Percentiles rank a stretch among this genome's conserved stretches.
phyloP scores from a whole-genome alignment of 2,888 invertebrate species.

The Melolontha melolontha region DNA sequence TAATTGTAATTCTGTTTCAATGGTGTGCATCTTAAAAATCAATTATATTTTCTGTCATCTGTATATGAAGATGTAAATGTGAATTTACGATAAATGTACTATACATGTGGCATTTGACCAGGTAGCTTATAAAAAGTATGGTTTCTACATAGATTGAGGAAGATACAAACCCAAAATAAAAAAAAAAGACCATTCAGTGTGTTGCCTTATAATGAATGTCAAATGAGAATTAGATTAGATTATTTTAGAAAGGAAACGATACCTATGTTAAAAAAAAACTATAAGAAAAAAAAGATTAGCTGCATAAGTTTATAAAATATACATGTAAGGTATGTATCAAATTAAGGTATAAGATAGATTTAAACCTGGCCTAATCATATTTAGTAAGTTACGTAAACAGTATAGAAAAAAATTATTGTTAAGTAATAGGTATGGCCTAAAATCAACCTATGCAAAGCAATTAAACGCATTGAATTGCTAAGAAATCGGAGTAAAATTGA shows the following conservation, averaged over 20 bases:
- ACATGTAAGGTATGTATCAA: no score
- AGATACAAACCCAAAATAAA: constrained; percentile 24
- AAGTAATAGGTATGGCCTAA: no score
- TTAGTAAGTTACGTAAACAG: no score
- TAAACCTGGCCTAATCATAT: no score
- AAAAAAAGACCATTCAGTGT: constrained; percentile 57
- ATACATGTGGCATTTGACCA: constrained; percentile 44
- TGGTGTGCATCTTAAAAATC: no score
- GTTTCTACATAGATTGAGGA: constrained; percentile 31
- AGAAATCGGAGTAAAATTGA: no score
- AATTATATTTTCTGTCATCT: constrained; percentile 13
- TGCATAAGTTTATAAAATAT: no score
- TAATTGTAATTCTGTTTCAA: no score
- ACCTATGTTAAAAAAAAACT: neutral
- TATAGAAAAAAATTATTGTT: no score
- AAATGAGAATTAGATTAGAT: constrained; percentile 53
- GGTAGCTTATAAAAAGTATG: constrained; percentile 51
- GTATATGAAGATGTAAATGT: constrained; percentile 19
- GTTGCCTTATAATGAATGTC: constrained; percentile 61
- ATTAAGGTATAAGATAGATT: no score
- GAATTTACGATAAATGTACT: constrained; percentile 19
- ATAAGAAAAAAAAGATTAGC: neutral
- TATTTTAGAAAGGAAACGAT: constrained; percentile 40
- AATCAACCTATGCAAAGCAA: no score
- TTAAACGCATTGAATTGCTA: no score